Evolutionary conservation across 37 sponge, comb jelly and placozoan species (phyloP).

Genomic region (Chondrosia reniformis): DNA sequence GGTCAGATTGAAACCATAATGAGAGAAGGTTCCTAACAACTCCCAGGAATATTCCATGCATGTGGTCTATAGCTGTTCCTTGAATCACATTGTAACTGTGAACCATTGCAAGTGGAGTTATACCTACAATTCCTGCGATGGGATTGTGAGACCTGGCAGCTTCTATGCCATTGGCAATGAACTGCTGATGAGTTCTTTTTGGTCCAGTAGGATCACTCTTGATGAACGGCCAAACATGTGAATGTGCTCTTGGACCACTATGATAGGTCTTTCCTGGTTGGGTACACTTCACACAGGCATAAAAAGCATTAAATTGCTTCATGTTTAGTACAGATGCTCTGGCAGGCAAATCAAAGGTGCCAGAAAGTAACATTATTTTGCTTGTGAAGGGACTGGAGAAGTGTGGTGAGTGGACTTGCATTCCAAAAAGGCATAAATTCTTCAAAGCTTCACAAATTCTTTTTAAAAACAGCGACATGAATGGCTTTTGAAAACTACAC

Average conservation of each 20-base stretch:
- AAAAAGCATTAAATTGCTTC: slow-evolving; percentile 11
- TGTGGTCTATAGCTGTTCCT: slow-evolving; percentile 9
- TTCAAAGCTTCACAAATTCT: neutral
- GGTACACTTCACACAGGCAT: neutral
- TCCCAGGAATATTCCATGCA: slow-evolving; percentile 9
- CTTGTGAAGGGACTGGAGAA: neutral
- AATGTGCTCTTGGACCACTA: neutral
- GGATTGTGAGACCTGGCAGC: neutral
- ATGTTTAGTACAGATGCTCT: neutral
- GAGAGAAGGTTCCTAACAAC: neutral
- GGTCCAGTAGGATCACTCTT: slow-evolving; percentile 2
- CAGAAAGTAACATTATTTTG: neutral
- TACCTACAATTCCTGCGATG: neutral
- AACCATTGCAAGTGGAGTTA: neutral
- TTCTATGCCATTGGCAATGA: neutral
- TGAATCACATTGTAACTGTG: neutral
- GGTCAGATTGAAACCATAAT: slow-evolving; percentile 3
- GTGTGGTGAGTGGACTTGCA: neutral
- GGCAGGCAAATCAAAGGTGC: slow-evolving; percentile 15
- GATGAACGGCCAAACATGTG: neutral
- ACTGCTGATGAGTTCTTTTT: neutral
- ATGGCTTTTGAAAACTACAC: neutral
- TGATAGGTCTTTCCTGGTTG: slow-evolving; percentile 4
- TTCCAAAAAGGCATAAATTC: neutral
- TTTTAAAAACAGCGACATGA: slow-evolving; percentile 6